Evolutionary conservation across 2,113 vertebrate species (phyloP).

Genomic region (Cinclus mexicanus): DNA sequence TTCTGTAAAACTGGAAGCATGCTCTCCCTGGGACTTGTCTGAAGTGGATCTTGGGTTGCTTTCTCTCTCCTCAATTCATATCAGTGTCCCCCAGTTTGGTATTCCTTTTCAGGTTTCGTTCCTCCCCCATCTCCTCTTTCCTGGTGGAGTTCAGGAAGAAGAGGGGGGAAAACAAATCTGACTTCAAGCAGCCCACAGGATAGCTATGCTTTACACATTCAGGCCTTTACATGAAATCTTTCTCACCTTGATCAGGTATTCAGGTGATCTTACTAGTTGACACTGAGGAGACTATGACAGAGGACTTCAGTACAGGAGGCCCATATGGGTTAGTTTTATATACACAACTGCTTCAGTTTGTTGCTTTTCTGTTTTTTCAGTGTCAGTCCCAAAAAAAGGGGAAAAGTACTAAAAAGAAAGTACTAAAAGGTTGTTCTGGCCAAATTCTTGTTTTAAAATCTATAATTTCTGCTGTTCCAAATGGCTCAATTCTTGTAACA

Average conservation of each 20-base stretch:
- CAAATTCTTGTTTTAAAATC: not conserved
- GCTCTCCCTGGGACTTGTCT: not conserved
- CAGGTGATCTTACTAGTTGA: not conserved
- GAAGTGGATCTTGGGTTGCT: not conserved
- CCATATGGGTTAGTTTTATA: not conserved
- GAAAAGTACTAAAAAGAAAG: not conserved
- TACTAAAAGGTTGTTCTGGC: not conserved
- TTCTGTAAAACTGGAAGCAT: not conserved
- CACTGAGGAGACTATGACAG: not conserved
- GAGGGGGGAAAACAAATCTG: not conserved
- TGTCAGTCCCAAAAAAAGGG: not conserved
- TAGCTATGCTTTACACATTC: not conserved
- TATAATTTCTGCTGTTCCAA: not conserved
- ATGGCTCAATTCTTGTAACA: not conserved
- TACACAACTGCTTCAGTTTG: not conserved
- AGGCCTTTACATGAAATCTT: not conserved
- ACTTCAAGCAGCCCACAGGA: not conserved
- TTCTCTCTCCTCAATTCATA: not conserved
- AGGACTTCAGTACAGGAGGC: not conserved
- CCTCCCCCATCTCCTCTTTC: not conserved
- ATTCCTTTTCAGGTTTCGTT: not conserved
- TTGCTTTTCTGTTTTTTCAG: not conserved
- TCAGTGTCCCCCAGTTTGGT: not conserved
- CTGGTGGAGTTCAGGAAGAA: not conserved
- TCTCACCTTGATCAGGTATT: not conserved